Evolutionary conservation across 2,888 invertebrate species (phyloP).

Genomic region (Trachelus iudaicus): DNA sequence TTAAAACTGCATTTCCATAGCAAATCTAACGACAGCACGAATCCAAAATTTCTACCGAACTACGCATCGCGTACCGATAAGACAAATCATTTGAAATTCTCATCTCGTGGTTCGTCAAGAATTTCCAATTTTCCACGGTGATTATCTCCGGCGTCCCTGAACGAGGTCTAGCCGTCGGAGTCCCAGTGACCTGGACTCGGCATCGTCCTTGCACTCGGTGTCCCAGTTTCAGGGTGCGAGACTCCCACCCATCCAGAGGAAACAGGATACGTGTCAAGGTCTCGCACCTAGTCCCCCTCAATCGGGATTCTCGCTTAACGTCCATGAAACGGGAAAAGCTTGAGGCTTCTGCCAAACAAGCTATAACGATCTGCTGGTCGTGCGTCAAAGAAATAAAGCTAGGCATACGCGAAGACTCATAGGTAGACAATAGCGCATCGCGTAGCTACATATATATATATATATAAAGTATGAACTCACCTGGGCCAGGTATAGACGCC

Average conservation of each 20-base stretch:
- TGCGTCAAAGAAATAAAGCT: neutral
- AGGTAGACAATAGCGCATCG: neutral
- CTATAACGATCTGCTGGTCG: neutral
- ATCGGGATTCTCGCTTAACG: neutral
- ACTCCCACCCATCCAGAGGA: slow-evolving; percentile 38
- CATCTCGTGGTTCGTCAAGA: neutral
- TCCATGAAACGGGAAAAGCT: neutral
- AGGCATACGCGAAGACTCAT: neutral
- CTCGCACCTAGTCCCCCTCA: slow-evolving; percentile 10
- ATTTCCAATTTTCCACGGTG: neutral
- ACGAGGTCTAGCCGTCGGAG: slow-evolving; percentile 37
- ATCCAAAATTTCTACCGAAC: neutral
- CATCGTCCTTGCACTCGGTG: slow-evolving; percentile 59
- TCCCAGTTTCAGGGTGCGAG: slow-evolving; percentile 54
- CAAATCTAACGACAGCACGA: neutral
- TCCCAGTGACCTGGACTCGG: slow-evolving; percentile 52
- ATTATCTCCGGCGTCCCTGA: slow-evolving; percentile 29
- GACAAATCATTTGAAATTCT: neutral
- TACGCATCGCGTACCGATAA: neutral
- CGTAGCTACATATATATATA: neutral
- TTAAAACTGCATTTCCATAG: neutral
- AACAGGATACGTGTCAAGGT: slow-evolving; percentile 54
- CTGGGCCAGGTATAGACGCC: slow-evolving; percentile 99
- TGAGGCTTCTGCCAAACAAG: neutral
- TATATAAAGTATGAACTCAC: slow-evolving; percentile 69